Base-by-base conservation (phyloP, 2,888 invertebrate species). In the Spilosoma lubricipeda region DNA sequence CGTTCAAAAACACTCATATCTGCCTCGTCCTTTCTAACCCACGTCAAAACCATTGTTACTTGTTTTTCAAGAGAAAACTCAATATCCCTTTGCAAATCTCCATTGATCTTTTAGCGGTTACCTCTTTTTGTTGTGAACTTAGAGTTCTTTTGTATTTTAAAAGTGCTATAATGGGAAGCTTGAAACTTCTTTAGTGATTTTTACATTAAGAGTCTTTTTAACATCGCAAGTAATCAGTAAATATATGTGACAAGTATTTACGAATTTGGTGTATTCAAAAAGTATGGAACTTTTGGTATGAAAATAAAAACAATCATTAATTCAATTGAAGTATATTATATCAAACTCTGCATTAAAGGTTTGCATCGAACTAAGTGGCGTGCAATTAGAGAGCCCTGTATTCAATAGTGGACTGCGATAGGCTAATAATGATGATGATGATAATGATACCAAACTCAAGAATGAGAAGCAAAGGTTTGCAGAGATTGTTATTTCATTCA, bases 31-130 rank as follows among this genome's bases (percentile, higher is more conserved):
- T 80, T 83, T 82, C 79, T 77, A 85, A 89, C 88, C 89, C 89
- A 88, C 84, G 88, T 92, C 91, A 92, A 85, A 85, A 81, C 86
- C 89, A 89, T 93, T 93, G 90, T 93, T 89, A 85, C 86, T 80
- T 83, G 83, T 81, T 86, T 88, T 88, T 88, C 87, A 86, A 81
- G 85, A 85, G 87, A 86, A 90, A 91, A 92, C 90, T 90, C 90
- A 90, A 92, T 91, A 92, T 87, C 83, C 84, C 83, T 78, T 76
- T 75, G 79, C 83, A 88, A 89, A 90, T 87, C 88, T 86, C 80
- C 84, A 90, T 87, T 89, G 90, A 88, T 89, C 89, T 87, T 90
- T 89, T 87, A 76, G 82, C 75, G 74, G 79, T 80, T 82, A 80
- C 73, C 80, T 87, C 82, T 87, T 90, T 86, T 90, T 89, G 86